Percentiles rank a stretch among this genome's conserved stretches.
phyloP scores from a whole-genome alignment of 2,888 invertebrate genomes.

The Megastigmus dorsalis region DNA sequence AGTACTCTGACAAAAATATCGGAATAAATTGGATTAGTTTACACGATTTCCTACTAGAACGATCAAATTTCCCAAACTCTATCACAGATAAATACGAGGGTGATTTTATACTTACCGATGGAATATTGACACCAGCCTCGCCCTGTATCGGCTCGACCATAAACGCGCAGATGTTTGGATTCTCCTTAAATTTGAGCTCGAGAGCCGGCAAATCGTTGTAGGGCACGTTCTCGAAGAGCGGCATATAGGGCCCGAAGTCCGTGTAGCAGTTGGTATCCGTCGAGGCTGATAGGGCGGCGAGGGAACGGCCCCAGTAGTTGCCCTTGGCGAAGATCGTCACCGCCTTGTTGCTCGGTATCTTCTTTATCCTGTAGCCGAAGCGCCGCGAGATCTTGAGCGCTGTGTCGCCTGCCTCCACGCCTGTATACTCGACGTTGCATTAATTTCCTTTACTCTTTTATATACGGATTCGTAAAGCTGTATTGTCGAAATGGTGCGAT shows the following conservation, averaged over 20 bases:
- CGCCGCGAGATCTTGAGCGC: constrained; percentile 86
- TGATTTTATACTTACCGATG: constrained; percentile 75
- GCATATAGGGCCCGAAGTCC: constrained; percentile 88
- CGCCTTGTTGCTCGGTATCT: constrained; percentile 81
- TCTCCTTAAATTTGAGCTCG: constrained; percentile 77
- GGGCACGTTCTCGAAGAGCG: constrained; percentile 84
- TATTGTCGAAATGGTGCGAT: no score
- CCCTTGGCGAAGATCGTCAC: constrained; percentile 84
- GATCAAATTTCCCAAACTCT: no score
- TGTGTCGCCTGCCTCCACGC: constrained; percentile 89
- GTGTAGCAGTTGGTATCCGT: constrained; percentile 83
- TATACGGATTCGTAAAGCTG: no score
- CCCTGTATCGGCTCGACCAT: constrained; percentile 94
- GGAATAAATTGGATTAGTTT: no score
- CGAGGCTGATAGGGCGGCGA: constrained; percentile 87
- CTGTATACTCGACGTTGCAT: constrained; percentile 66
- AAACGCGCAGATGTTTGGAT: constrained; percentile 85
- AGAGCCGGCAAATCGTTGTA: constrained; percentile 84
- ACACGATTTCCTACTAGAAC: no score
- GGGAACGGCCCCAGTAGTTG: constrained; percentile 90
- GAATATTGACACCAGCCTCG: constrained; percentile 88
- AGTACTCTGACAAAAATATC: no score
- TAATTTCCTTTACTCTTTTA: no score
- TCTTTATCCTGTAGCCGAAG: constrained; percentile 88
- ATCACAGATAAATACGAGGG: no score